Evolutionary conservation across 2,113 vertebrate species (phyloP).

Genomic region (Sterrhoptilus dennistouni): DNA sequence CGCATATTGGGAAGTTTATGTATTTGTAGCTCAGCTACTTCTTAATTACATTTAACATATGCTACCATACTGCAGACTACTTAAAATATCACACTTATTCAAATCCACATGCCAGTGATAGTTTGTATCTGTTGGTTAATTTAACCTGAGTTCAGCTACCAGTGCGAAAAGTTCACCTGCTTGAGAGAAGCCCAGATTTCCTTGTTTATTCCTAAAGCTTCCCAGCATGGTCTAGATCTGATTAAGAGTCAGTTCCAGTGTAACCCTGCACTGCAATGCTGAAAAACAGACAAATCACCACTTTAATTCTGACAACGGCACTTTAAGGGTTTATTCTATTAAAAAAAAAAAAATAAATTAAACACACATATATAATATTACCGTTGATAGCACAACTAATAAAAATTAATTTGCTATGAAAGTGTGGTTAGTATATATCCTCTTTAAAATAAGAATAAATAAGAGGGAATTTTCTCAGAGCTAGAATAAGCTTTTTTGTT

Average conservation of each 20-base stretch:
- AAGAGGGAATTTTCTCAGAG: background rate
- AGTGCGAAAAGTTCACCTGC: background rate
- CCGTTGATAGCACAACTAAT: background rate
- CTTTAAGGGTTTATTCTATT: background rate
- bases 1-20: background rate
- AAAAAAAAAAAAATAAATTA: background rate
- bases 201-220: background rate
- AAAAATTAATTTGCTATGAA: background rate
- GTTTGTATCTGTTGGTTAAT: background rate
- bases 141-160: background rate
- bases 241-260: background rate
- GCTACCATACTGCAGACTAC: background rate
- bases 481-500: background rate
- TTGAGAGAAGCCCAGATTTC: background rate
- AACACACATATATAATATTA: too few relatives aligned
- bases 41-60: conserved; percentile 33
- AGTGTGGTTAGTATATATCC: background rate
- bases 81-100: conserved; percentile 1
- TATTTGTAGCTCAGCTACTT: background rate
- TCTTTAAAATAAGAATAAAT: background rate
- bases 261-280: background rate
- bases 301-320: background rate
- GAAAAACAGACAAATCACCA: background rate
- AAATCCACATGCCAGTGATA: background rate
- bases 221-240: background rate